Percentiles rank a stretch among this genome's conserved stretches.
Evolutionary conservation across 1,140 invertebrate species (phyloP).

Genomic region (Archivesica marissinica): DNA sequence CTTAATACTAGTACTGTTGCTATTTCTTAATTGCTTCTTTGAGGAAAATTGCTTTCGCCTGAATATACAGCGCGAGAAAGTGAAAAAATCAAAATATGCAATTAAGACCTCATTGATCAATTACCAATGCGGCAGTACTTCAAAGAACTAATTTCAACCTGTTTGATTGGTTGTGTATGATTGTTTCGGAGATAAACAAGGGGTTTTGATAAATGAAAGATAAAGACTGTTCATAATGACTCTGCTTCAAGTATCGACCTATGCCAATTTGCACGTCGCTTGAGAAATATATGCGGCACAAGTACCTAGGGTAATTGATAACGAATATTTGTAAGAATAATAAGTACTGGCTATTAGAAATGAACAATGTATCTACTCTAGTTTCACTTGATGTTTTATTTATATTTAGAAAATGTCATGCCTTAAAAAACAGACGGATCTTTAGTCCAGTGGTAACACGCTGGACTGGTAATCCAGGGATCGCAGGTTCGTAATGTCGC

Average conservation of each 20-base stretch:
- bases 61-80: constrained; percentile 30
- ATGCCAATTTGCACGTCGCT: too few species aligned
- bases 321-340: too few species aligned
- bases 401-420: too few species aligned
- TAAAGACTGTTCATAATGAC: constrained; percentile 40
- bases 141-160: constrained; percentile 45
- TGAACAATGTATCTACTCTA: too few species aligned
- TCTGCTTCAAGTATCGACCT: neutral
- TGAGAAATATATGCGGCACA: too few species aligned
- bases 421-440: too few species aligned
- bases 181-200: constrained; percentile 37
- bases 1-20: neutral
- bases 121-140: constrained; percentile 11
- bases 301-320: too few species aligned
- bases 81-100: constrained; percentile 49
- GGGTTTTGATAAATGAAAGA: constrained; percentile 30
- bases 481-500: too few species aligned
- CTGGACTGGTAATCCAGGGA: too few species aligned
- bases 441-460: too few species aligned
- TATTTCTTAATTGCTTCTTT: constrained; percentile 25
- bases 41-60: constrained; percentile 18
- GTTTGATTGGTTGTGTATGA: constrained; percentile 30
- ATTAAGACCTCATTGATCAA: constrained; percentile 47
- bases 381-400: too few species aligned
- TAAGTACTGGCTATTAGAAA: too few species aligned